phyloP scores from a whole-genome alignment of 2,888 invertebrate species.

The Metalampra italica region DNA sequence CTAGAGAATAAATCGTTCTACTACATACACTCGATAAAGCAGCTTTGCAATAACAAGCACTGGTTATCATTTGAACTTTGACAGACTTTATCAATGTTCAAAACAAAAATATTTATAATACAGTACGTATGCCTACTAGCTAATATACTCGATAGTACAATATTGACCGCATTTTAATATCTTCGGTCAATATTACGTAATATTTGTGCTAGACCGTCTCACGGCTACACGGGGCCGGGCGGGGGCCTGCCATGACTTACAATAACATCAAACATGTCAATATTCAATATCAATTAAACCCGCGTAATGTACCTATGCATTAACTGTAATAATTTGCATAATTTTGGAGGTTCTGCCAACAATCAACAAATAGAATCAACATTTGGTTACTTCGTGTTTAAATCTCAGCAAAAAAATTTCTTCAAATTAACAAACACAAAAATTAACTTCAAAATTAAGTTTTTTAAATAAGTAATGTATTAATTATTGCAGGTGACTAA shows the following conservation, averaged over 20 bases:
- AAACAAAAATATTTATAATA: conserved; percentile 58
- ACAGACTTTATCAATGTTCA: conserved; percentile 43
- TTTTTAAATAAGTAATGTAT: too few relatives aligned
- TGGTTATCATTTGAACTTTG: conserved; percentile 55
- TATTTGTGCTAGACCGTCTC: conserved; percentile 14
- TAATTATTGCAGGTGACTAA: too few relatives aligned
- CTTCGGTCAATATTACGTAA: conserved; percentile 34
- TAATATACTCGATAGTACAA: conserved; percentile 30
- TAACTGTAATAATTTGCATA: not conserved
- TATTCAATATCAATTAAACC: not conserved
- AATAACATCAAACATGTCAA: not conserved
- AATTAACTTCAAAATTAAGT: too few relatives aligned
- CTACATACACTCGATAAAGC: not conserved
- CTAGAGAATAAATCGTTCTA: not conserved
- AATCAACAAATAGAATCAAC: not conserved
- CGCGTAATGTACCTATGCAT: not conserved
- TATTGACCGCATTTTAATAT: conserved; percentile 36
- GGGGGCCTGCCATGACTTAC: too few relatives aligned
- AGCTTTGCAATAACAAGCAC: conserved; percentile 49
- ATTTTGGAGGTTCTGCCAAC: not conserved
- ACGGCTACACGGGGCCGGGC: too few relatives aligned
- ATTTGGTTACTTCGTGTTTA: too few relatives aligned
- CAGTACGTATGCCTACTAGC: conserved; percentile 14
- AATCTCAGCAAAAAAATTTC: too few relatives aligned
- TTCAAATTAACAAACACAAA: too few relatives aligned